Conservation (phyloP, 2,888 invertebrate genomes). For the Epistrophella euchroma region DNA sequence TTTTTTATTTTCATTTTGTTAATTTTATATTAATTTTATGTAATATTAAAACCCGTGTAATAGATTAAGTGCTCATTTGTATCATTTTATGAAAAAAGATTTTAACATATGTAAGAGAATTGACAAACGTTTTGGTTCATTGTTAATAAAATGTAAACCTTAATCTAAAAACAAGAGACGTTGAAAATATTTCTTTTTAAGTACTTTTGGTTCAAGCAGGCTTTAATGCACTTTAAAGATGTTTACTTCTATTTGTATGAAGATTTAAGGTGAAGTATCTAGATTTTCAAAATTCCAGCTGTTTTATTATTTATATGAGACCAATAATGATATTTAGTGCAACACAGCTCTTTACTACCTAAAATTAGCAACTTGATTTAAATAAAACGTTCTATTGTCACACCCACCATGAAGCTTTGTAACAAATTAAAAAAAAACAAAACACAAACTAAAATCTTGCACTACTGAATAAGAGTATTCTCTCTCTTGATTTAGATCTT, state of each 20-base stretch:
- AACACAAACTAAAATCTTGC: slow-evolving; percentile 21
- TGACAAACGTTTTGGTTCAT: background rate
- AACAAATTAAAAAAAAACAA: slow-evolving; percentile 47
- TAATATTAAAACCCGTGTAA: slow-evolving; percentile 3
- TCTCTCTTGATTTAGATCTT: background rate
- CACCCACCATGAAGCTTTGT: slow-evolving; percentile 22
- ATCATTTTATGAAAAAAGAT: background rate
- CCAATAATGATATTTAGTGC: background rate
- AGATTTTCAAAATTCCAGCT: background rate
- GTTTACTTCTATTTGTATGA: background rate
- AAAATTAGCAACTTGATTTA: slow-evolving; percentile 28
- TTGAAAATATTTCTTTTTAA: background rate
- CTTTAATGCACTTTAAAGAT: background rate
- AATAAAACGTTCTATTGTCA: slow-evolving; percentile 15
- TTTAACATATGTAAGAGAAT: background rate
- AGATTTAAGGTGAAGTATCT: too few relatives aligned
- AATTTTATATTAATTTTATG: slow-evolving; percentile 22
- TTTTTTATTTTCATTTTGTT: slow-evolving; percentile 3
- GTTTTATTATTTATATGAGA: background rate
- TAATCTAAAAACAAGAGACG: background rate
- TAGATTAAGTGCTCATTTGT: slow-evolving; percentile 1
- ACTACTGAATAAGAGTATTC: background rate
- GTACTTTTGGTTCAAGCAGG: background rate
- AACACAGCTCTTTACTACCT: slow-evolving; percentile 9
- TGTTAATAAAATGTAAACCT: background rate